A percentile compares a stretch with the other conserved stretches of the same genome.
These are phyloP conservation scores for Galemys pyrenaicus DNA, from an alignment of 2,113 vertebrate species.

Conservation along the genomic window DNA sequence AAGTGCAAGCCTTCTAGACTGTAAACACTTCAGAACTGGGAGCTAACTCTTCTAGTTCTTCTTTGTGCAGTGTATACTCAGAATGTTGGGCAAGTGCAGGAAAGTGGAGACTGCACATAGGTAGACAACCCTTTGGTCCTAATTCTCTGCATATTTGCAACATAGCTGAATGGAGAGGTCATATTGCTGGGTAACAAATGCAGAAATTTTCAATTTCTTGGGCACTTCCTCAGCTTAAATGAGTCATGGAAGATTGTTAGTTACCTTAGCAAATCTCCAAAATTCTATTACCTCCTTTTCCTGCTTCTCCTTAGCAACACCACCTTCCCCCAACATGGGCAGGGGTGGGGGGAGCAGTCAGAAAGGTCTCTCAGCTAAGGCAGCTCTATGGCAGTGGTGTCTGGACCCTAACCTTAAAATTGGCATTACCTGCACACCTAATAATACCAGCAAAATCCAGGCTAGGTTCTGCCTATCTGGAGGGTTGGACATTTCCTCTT, in stretches of 20 bases:
- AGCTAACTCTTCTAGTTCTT: neutral
- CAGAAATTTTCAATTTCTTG: neutral
- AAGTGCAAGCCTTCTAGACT: constrained; percentile 51
- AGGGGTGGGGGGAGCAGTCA: neutral
- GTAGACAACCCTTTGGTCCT: neutral
- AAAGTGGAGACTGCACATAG: neutral
- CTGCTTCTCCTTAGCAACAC: neutral
- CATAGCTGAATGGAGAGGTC: constrained; percentile 39
- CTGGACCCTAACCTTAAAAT: neutral
- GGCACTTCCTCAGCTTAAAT: neutral
- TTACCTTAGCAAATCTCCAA: neutral
- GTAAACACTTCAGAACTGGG: constrained; percentile 51
- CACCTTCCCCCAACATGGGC: too few relatives aligned
- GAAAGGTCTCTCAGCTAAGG: neutral
- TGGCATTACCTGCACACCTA: neutral
- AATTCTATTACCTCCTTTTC: neutral
- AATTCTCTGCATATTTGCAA: constrained; percentile 62
- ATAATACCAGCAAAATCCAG: neutral
- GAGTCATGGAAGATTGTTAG: neutral
- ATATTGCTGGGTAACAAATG: constrained; percentile 35
- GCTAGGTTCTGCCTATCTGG: neutral
- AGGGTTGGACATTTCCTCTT: neutral
- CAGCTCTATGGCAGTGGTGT: neutral
- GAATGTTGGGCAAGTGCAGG: neutral
- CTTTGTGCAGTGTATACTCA: neutral